phyloP scores from a whole-genome alignment of 1,140 invertebrate genomes.

The Psilanteris sp. region DNA sequence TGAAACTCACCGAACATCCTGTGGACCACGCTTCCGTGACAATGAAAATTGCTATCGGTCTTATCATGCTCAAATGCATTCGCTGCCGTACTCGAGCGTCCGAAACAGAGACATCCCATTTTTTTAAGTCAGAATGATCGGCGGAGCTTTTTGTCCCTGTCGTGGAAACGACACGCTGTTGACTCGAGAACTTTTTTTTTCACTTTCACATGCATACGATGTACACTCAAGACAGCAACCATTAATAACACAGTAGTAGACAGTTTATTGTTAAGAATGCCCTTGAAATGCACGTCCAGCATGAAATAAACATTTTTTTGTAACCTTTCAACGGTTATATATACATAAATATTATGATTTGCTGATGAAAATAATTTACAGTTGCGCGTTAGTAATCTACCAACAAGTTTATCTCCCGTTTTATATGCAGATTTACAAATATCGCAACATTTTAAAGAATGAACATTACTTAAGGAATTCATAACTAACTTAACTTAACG shows the following conservation, averaged over 20 bases:
- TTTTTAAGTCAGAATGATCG: constrained; percentile 58
- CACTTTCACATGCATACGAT: constrained; percentile 33
- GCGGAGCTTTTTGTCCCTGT: constrained; percentile 52
- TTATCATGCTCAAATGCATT: constrained; percentile 50
- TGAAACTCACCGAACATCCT: constrained; percentile 31
- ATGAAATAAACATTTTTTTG: too few species aligned
- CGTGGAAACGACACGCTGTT: constrained; percentile 45
- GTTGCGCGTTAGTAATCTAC: too few species aligned
- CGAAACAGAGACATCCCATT: constrained; percentile 59
- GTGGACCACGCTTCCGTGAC: constrained; percentile 33
- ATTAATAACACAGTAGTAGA: constrained; percentile 42
- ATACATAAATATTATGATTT: too few species aligned
- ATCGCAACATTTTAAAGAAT: too few species aligned
- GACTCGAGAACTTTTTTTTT: constrained; percentile 49
- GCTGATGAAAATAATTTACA: too few species aligned
- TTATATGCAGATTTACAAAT: too few species aligned
- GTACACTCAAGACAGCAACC: constrained; percentile 45
- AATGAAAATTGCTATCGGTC: constrained; percentile 55
- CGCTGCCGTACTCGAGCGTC: constrained; percentile 11
- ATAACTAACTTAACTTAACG: too few species aligned
- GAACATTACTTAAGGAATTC: too few species aligned
- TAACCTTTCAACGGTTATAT: too few species aligned
- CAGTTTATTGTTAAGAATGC: constrained; percentile 16
- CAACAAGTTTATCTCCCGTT: too few species aligned
- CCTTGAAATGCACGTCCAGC: constrained; percentile 6